Evolutionary conservation across 2,888 invertebrate genomes (phyloP).

Genomic region (Cabera pusaria): DNA sequence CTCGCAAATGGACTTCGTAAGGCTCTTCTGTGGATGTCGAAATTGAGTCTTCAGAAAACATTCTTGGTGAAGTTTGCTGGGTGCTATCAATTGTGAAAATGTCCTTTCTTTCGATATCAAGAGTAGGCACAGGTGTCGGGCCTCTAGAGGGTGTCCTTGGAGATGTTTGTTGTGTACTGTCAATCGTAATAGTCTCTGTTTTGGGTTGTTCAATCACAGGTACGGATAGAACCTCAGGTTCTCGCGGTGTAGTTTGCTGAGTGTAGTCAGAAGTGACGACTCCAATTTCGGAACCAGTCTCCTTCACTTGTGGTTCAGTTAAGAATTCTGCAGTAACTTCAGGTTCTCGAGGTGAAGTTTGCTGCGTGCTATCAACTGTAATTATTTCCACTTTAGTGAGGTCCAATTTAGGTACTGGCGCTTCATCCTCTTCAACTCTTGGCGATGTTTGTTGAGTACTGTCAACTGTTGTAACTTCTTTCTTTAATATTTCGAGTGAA

Average conservation of each 20-base stretch:
- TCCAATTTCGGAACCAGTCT: conserved; percentile 8
- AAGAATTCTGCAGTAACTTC: conserved; percentile 17
- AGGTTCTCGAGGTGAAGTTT: conserved; percentile 50
- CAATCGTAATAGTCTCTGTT: conserved; percentile 12
- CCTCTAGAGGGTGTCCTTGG: too few relatives aligned
- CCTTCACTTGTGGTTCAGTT: conserved; percentile 2
- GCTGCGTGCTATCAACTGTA: conserved; percentile 47
- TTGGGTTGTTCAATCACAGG: conserved; percentile 9
- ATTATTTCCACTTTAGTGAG: conserved; percentile 35
- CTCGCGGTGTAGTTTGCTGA: conserved; percentile 47
- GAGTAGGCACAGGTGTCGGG: conserved; percentile 27
- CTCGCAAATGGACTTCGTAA: conserved; percentile 84
- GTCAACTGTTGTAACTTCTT: conserved; percentile 41
- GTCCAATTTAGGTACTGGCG: conserved; percentile 29
- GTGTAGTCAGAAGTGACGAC: conserved; percentile 29
- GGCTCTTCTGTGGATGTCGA: conserved; percentile 80
- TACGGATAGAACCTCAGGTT: conserved; percentile 28
- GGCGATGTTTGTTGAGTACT: conserved; percentile 55
- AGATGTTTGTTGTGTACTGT: too few relatives aligned
- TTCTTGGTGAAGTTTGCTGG: conserved; percentile 80
- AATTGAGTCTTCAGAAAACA: conserved; percentile 75
- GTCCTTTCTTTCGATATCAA: conserved; percentile 44
- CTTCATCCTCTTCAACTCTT: conserved; percentile 31
- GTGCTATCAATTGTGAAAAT: conserved; percentile 46
- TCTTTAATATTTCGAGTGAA: conserved; percentile 27